Evolutionary conservation across 2,113 vertebrate genomes (phyloP), one percentile per base, ranked within the genome.

Genomic region (Nanorana parkeri): DNA sequence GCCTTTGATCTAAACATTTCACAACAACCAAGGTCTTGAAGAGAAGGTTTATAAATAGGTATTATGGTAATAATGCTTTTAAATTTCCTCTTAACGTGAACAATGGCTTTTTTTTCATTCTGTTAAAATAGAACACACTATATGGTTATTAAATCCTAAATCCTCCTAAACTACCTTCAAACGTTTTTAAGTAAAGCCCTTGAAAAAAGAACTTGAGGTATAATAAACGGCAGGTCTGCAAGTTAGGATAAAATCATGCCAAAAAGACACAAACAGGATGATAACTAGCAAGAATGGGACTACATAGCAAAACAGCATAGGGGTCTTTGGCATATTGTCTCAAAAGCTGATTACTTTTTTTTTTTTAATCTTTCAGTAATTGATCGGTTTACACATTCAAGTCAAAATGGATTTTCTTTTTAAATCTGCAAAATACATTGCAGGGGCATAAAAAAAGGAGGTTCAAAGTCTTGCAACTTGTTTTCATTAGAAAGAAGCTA

Each of bases 31-130:
- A 65, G 47, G 32, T 67, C 63, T 67, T 52, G 32, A n/a, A 56
- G 28, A 32, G n/a, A 64, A 78, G 23, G 47, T 67, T 55, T 66
- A 66, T 78, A 66, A 65, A 66, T 78, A 67, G 63, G 76, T 78
- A 78, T 26, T 55, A 32, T 19, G 63, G 54, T 78, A 54, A 67
- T 67, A 54, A 78, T 3, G 52, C 41, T 17, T 51, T 17, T 21
- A 54, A 20, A n/a, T 78, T 67, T 67, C 28, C 61, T 54, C 63
- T 67, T 26, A 28, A 32, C 17, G 26, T 29, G 76, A 78, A 55
- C 47, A 55, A 78, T 67, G 24, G 29, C 64, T 55, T 78, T 55
- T 78, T 78, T 47, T 51, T 26, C 29, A n/a, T 20, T 67, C 47
- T 51, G 26, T 55, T 54, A 54, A 51, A 52, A 54, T 63, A 63